Evolutionary conservation across 1,140 invertebrate species (phyloP).

Genomic region (Drosophila micromelanica): DNA sequence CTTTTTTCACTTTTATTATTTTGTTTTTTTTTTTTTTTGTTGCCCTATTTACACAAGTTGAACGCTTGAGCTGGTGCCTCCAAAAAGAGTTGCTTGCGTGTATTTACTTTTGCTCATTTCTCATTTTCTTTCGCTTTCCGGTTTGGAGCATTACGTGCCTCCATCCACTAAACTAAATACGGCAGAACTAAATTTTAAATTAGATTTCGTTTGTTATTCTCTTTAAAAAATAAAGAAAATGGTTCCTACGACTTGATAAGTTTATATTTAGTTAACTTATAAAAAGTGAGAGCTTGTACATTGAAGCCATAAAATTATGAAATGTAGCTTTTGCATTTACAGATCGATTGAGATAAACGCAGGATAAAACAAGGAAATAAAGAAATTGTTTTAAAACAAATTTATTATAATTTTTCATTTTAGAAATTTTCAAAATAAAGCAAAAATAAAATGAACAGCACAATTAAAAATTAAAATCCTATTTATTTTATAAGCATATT

Average conservation of each 20-base stretch:
- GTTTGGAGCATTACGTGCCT: constrained; percentile 37
- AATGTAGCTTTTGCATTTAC: too few species aligned
- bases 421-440: background rate
- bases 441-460: background rate
- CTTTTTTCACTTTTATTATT: constrained; percentile 12
- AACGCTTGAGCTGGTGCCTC: constrained; percentile 44
- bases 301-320: too few species aligned
- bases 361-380: too few species aligned
- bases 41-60: constrained; percentile 56
- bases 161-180: constrained; percentile 48
- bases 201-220: constrained; percentile 60
- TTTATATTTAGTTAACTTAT: constrained; percentile 4
- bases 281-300: background rate
- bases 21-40: constrained; percentile 36
- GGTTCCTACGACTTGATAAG: constrained; percentile 4
- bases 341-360: too few species aligned
- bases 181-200: constrained; percentile 56
- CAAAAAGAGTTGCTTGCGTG: constrained; percentile 49
- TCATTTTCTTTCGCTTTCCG: constrained; percentile 66
- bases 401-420: too few species aligned
- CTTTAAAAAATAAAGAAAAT: background rate
- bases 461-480: background rate
- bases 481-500: background rate
- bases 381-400: too few species aligned
- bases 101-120: constrained; percentile 71